Evolutionary conservation across 2,113 vertebrate species (phyloP).

Genomic region (Eubucco bourcierii): DNA sequence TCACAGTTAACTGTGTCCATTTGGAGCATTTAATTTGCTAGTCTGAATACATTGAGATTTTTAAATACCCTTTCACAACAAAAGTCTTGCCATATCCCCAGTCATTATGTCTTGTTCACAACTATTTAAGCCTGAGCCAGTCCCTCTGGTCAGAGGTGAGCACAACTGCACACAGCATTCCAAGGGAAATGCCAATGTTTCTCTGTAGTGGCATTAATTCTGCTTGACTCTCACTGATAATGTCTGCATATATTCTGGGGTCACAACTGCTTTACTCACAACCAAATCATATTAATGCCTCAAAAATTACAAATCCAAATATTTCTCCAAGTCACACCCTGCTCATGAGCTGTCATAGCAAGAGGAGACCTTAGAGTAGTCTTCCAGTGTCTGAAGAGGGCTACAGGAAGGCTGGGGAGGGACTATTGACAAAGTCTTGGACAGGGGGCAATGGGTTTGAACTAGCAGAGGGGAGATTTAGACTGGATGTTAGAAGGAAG

Average conservation of each 20-base stretch:
- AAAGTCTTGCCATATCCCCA: neutral
- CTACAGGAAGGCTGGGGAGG: too few relatives aligned
- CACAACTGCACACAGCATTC: neutral
- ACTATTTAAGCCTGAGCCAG: neutral
- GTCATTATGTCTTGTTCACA: neutral
- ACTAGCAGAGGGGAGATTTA: too few relatives aligned
- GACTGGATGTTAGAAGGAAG: too few relatives aligned
- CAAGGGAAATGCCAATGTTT: neutral
- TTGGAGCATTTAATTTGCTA: neutral
- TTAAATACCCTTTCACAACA: neutral
- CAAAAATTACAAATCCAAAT: neutral
- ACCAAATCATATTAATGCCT: neutral
- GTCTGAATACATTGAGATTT: neutral
- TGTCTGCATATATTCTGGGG: too few relatives aligned
- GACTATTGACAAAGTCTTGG: too few relatives aligned
- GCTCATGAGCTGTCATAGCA: neutral
- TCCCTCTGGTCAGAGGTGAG: neutral
- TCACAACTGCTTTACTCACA: neutral
- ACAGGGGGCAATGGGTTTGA: too few relatives aligned
- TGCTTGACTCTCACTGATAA: neutral
- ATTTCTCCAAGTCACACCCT: neutral
- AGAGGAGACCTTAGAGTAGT: neutral
- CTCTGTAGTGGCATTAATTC: neutral
- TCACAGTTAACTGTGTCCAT: neutral
- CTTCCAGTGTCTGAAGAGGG: too few relatives aligned